phyloP scores from a whole-genome alignment of 1,140 invertebrate genomes.

The Caenorhabditis elegans region WBcel235 BX284604.4:3867001-3867500 shows the following conservation, averaged over 20 bases:
- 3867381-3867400: too few species aligned
- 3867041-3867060: too few species aligned
- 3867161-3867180: background rate
- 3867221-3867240: background rate
- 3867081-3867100: too few species aligned
- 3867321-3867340: too few species aligned
- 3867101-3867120: too few species aligned
- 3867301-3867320: background rate
- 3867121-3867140: too few species aligned
- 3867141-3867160: background rate
- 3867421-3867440: conserved; percentile 16
- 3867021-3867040: too few species aligned
- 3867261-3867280: conserved; percentile 8
- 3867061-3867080: too few species aligned
- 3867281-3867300: background rate
- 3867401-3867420: conserved; percentile 12
- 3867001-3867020: too few species aligned
- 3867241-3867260: conserved; percentile 9
- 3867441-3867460: too few species aligned
- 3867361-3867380: too few species aligned
- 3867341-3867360: too few species aligned
- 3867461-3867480: background rate
- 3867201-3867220: background rate
- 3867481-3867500: background rate
- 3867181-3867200: background rate